A percentile compares a stretch with the other conserved stretches of the same genome.
Conservation (phyloP, 2,888 invertebrate species). For the Phortica okadai region DNA sequence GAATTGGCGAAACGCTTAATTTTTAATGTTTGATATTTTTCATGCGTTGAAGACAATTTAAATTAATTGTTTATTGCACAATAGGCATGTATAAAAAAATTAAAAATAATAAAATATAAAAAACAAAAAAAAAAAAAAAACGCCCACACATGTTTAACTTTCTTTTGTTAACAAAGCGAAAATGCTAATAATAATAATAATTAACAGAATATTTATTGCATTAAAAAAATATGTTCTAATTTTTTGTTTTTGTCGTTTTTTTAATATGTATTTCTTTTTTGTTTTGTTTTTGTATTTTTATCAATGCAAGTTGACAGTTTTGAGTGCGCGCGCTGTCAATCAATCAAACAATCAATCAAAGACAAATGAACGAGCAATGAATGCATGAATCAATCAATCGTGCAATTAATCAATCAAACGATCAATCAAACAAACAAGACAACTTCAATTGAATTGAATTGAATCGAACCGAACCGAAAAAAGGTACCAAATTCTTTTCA, state of each 20-base stretch:
- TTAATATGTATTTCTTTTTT: neutral
- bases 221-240: neutral
- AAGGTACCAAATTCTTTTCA: constrained; percentile 33
- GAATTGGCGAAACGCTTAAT: no score
- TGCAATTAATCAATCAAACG: constrained; percentile 21
- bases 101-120: neutral
- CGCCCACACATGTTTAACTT: neutral
- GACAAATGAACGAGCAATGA: neutral
- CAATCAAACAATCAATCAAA: constrained; percentile 50
- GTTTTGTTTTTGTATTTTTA: neutral
- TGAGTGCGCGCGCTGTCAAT: constrained; percentile 75
- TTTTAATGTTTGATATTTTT: no score
- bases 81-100: no score
- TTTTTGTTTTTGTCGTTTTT: neutral
- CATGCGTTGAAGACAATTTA: no score
- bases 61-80: no score
- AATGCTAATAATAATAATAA: no score
- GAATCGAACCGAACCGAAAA: constrained; percentile 34
- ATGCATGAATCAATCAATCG: neutral
- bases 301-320: constrained; percentile 67
- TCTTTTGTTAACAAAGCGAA: no score
- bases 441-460: neutral
- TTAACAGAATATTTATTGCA: no score
- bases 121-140: neutral
- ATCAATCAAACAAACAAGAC: constrained; percentile 35